Base-by-base conservation (phyloP, 2,888 invertebrate genomes). In the Caenorhabditis sulstoni region DNA sequence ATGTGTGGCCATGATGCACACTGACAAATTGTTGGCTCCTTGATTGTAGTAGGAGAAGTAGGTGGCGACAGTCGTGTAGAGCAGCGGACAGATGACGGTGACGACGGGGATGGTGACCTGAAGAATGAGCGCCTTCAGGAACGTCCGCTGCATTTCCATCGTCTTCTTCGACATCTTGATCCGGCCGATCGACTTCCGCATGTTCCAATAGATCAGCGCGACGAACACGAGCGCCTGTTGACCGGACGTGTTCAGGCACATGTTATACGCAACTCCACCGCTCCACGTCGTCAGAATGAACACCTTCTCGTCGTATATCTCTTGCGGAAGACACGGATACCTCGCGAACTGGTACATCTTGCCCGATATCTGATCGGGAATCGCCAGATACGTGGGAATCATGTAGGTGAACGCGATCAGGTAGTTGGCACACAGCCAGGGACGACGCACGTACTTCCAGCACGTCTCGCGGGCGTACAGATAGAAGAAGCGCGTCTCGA, bases 401-500 rank as follows among this genome's bases (percentile, higher is more conserved):
- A 61, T 37, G 44, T 37, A 44, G 14, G 29, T n/a, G 9, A 52
- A 3, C 1, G 20, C 8, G 29, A 61, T 53, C 1, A 44, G 18
- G 22, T 59, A 68, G 37, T 68, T 59, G n/a, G 44, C 2, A 2
- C 59, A 8, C 11, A 68, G 59, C 59, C 59, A 68, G 0, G 53
- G 59, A 20, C 68, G 52, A 12, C 68, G 52, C 8, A 68, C 16
- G 22, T 52, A 52, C 11, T 23, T 23, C 68, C 68, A 68, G 52
- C 20, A 20, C 20, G 59, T 41, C 3, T 68, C 59, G 9, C 59
- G 41, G 20, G 68, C 68, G 45, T 68, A 68, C 20, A 68, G 68
- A n/a, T 59, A 14, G 59, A 22, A 68, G 59, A 68, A 68, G 29
- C 68, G 68, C 20, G 68, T 61, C 45, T 68, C 68, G 59, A 68